phyloP scores from a whole-genome alignment of 2,113 vertebrate species.

The Phalacrocorax brasilianus region DNA sequence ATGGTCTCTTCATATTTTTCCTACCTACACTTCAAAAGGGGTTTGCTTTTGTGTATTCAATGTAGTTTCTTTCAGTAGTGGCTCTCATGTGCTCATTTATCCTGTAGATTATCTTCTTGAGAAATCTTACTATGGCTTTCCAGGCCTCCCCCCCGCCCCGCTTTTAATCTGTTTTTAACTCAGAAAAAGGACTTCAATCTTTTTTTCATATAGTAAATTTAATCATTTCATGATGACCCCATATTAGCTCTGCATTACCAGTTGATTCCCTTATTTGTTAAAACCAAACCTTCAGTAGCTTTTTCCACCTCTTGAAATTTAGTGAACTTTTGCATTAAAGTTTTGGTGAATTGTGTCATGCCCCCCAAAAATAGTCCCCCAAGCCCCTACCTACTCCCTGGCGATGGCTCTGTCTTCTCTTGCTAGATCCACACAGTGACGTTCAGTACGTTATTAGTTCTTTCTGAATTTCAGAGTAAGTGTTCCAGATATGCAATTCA shows the following conservation, averaged over 20 bases:
- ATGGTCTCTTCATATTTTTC: background rate
- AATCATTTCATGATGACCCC: background rate
- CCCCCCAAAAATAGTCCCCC: background rate
- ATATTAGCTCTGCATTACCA: background rate
- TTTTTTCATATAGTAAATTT: background rate
- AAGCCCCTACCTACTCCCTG: fast-evolving
- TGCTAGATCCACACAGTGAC: background rate
- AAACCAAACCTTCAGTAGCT: background rate
- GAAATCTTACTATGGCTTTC: background rate
- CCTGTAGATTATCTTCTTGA: background rate
- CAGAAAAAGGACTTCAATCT: background rate
- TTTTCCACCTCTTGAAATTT: background rate
- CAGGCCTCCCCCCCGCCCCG: too few relatives aligned
- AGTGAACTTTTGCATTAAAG: background rate
- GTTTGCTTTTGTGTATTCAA: background rate
- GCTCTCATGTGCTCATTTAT: background rate
- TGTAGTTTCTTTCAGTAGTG: background rate
- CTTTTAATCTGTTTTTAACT: background rate
- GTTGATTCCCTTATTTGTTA: background rate
- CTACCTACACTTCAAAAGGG: background rate
- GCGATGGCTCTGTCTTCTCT: background rate
- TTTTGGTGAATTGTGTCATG: background rate
- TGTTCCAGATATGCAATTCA: background rate
- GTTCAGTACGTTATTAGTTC: background rate
- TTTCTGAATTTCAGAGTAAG: background rate